Evolutionary conservation across 1,140 invertebrate genomes (phyloP).

Genomic region (Arctopsyche grandis): DNA sequence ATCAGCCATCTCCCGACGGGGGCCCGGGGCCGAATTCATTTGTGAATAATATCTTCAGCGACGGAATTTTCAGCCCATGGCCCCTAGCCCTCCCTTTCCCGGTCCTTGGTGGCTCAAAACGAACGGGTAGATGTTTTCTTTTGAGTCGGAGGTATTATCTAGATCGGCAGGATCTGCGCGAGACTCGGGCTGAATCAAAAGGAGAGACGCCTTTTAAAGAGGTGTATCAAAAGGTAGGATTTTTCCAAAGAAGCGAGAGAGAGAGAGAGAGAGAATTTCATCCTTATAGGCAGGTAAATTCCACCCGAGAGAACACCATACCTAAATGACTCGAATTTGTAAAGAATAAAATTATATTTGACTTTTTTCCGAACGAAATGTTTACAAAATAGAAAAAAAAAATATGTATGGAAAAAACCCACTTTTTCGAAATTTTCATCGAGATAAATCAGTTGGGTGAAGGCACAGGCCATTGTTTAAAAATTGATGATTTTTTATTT

Average conservation of each 20-base stretch:
- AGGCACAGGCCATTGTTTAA: too few relatives aligned
- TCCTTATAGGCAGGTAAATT: background rate
- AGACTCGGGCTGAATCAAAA: constrained; percentile 18
- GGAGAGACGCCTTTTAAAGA: background rate
- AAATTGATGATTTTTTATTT: too few relatives aligned
- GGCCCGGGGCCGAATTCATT: constrained; percentile 47
- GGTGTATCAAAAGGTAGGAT: constrained; percentile 27
- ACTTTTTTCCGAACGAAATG: too few relatives aligned
- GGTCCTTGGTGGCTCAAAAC: background rate
- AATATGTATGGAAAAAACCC: too few relatives aligned
- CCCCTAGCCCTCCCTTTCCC: background rate
- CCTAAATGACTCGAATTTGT: too few relatives aligned
- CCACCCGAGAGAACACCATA: background rate
- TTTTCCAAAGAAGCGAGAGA: background rate
- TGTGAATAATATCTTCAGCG: constrained; percentile 49
- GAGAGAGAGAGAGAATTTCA: background rate
- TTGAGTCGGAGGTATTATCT: constrained; percentile 47
- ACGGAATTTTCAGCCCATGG: constrained; percentile 35
- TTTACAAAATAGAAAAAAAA: too few relatives aligned
- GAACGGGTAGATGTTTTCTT: constrained; percentile 42
- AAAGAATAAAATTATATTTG: too few relatives aligned
- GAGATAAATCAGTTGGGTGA: too few relatives aligned
- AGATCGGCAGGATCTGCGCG: constrained; percentile 32
- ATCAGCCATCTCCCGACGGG: constrained; percentile 39
- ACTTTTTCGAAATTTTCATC: too few relatives aligned